A percentile compares a stretch with the other conserved stretches of the same genome.
Conservation (phyloP, 2,113 vertebrate genomes). For the Colistium nudipinnis region DNA sequence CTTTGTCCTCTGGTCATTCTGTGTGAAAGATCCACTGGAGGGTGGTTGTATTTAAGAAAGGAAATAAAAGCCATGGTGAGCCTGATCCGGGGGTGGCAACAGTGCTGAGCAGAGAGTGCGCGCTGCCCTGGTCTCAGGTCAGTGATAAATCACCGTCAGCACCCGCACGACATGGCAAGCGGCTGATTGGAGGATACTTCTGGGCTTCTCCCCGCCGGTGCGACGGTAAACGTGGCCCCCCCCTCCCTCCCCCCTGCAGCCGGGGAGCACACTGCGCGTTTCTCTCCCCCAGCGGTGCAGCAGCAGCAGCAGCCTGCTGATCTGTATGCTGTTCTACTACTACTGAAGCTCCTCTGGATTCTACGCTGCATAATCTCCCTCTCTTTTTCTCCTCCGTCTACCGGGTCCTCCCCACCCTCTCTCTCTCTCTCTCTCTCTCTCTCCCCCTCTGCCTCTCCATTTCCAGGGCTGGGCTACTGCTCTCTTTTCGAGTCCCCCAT, state of each 20-base stretch:
- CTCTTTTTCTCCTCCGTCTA: neutral
- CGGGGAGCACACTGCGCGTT: conserved; percentile 51
- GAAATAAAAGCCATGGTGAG: conserved; percentile 27
- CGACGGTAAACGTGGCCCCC: conserved; percentile 61
- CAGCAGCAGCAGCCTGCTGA: conserved; percentile 54
- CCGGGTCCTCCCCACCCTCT: neutral
- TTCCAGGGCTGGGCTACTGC: conserved; percentile 70
- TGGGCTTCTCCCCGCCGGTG: conserved; percentile 66
- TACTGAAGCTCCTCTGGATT: conserved; percentile 52
- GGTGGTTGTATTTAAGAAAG: conserved; percentile 25
- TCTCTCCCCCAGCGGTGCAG: conserved; percentile 50
- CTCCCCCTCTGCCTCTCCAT: conserved; percentile 37
- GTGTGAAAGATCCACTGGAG: conserved; percentile 50
- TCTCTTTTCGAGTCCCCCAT: conserved; percentile 62
- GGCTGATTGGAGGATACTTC: conserved; percentile 77
- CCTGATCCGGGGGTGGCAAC: conserved; percentile 64
- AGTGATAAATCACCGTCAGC: conserved; percentile 71
- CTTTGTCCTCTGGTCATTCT: conserved; percentile 53
- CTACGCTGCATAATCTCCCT: conserved; percentile 53
- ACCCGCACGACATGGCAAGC: conserved; percentile 60
- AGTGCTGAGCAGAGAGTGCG: conserved; percentile 51
- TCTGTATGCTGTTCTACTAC: conserved; percentile 50
- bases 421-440: conserved; percentile 18
- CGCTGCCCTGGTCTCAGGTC: conserved; percentile 63
- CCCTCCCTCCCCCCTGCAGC: conserved; percentile 71